Conservation (phyloP, 2,113 vertebrate species). For the Geococcyx californianus region DNA sequence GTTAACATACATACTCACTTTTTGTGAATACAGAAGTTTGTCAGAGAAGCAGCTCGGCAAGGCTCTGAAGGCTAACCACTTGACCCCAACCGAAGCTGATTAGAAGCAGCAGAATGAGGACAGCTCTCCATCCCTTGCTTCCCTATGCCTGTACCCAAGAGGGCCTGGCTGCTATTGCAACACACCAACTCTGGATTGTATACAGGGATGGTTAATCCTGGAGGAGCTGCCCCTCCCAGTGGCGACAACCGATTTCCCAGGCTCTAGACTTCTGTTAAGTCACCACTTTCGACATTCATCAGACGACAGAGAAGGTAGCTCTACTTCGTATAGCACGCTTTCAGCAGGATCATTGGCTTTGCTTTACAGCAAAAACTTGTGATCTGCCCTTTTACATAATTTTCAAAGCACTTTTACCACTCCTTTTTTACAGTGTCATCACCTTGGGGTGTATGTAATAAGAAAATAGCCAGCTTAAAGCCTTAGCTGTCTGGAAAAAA, state of each 20-base stretch:
- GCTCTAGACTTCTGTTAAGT: background rate
- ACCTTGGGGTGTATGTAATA: accelerated
- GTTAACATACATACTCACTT: background rate
- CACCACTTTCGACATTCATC: accelerated
- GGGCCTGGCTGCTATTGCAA: background rate
- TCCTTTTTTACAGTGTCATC: background rate
- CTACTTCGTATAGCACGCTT: accelerated
- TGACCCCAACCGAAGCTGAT: background rate
- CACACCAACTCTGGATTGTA: background rate
- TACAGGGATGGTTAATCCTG: accelerated
- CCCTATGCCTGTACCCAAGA: background rate
- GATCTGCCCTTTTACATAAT: background rate
- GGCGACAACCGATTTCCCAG: background rate
- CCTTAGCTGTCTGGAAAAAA: background rate
- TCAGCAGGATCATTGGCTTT: background rate
- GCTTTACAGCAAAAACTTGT: background rate
- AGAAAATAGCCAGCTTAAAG: background rate
- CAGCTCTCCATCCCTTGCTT: background rate
- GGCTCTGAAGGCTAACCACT: background rate
- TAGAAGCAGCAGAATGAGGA: background rate
- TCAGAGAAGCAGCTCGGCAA: background rate
- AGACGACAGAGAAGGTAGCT: background rate
- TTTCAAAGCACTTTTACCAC: background rate
- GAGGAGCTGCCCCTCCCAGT: background rate
- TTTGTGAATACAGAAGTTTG: background rate